A percentile compares a stretch with the other conserved stretches of the same genome.
phyloP scores from a whole-genome alignment of 1,140 invertebrate genomes.

The Dolichoris vasculosae region DNA sequence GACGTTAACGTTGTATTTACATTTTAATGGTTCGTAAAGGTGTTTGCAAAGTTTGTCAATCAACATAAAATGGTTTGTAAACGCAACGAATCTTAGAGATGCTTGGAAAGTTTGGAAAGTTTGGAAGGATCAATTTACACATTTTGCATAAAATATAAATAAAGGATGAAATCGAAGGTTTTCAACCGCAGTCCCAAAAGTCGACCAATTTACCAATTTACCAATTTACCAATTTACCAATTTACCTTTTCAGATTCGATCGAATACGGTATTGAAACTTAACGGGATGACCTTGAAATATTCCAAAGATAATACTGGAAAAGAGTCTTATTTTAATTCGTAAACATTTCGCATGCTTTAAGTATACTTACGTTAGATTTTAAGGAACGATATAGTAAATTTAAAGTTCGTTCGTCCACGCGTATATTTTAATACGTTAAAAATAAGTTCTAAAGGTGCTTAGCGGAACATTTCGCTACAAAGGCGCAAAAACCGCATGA shows the following conservation, averaged over 20 bases:
- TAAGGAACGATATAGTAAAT: conserved; percentile 24
- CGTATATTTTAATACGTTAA: not conserved
- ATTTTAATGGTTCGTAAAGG: too few relatives aligned
- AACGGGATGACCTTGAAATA: not conserved
- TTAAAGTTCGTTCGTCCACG: not conserved
- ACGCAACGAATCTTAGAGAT: too few relatives aligned
- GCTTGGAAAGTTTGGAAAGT: too few relatives aligned
- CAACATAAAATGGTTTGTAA: too few relatives aligned
- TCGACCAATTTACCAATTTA: too few relatives aligned
- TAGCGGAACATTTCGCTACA: not conserved
- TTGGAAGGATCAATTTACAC: too few relatives aligned
- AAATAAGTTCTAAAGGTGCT: conserved; percentile 20
- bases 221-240: too few relatives aligned
- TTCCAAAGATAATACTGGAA: conserved; percentile 28
- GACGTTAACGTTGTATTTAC: too few relatives aligned
- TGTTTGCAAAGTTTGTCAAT: too few relatives aligned
- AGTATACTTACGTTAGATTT: conserved; percentile 13
- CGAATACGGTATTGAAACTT: not conserved
- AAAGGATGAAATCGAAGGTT: too few relatives aligned
- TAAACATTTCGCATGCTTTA: conserved; percentile 13
- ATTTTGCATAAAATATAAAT: too few relatives aligned
- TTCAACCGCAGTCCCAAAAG: too few relatives aligned
- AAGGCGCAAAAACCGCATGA: not conserved
- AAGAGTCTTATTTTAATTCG: not conserved
- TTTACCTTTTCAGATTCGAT: not conserved